Conservation (phyloP, 2,113 vertebrate genomes). For the Cacatua alba region DNA sequence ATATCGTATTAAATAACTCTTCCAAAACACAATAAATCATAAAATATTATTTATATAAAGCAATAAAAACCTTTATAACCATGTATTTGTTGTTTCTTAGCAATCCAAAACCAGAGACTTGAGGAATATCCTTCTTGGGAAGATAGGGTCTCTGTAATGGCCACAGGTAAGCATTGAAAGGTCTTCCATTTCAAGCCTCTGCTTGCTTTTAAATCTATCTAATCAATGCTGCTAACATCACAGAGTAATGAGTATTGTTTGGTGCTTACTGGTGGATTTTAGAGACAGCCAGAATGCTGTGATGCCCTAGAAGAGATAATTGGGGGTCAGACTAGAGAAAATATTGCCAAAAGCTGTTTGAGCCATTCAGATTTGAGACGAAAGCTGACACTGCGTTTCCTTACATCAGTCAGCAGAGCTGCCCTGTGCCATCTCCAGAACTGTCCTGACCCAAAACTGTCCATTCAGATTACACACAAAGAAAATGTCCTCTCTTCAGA, state of each 20-base stretch:
- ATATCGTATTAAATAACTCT: background rate
- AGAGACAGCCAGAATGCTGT: background rate
- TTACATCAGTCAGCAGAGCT: background rate
- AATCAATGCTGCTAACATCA: background rate
- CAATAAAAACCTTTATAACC: background rate
- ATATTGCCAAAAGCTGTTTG: background rate
- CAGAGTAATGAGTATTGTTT: background rate
- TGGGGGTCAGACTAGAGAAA: background rate
- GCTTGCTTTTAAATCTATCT: background rate
- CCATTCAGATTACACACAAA: background rate
- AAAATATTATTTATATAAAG: conserved; percentile 4
- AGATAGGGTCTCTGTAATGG: background rate
- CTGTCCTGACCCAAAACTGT: background rate
- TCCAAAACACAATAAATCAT: background rate
- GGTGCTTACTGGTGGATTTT: background rate
- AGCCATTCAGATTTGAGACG: background rate
- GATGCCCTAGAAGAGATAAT: background rate
- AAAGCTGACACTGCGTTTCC: background rate
- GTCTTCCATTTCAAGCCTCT: background rate
- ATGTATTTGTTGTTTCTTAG: conserved; percentile 31
- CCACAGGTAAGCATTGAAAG: background rate
- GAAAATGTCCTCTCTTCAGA: background rate
- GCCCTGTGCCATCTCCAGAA: background rate
- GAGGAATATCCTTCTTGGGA: background rate
- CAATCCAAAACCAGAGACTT: background rate